Percentiles rank a stretch among this genome's conserved stretches.
Evolutionary conservation across 2,888 invertebrate species (phyloP).

Genomic region (Timema podura): DNA sequence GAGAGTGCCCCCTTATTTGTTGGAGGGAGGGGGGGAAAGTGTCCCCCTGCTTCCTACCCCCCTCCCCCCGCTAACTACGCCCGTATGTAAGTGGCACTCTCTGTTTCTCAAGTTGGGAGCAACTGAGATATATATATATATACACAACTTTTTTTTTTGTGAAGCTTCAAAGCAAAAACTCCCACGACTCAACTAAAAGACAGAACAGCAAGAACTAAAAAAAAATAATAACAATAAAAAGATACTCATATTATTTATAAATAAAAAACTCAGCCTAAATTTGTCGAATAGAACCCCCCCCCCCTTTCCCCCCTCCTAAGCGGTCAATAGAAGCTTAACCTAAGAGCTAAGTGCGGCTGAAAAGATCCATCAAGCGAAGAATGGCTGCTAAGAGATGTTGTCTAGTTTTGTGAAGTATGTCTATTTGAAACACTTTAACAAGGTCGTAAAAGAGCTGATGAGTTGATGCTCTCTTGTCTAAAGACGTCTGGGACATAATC

Average conservation of each 20-base stretch:
- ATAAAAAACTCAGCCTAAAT: not conserved
- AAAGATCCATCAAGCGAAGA: slow-evolving; percentile 10
- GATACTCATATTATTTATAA: slow-evolving; percentile 1
- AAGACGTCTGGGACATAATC: too few species aligned
- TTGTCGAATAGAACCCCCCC: not conserved
- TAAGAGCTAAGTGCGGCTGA: slow-evolving; percentile 4
- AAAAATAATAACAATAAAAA: not conserved
- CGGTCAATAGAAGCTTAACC: slow-evolving; percentile 3
- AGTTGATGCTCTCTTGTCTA: too few species aligned
- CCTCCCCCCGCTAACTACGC: not conserved
- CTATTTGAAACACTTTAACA: too few species aligned
- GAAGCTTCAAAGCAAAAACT: not conserved
- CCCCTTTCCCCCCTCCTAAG: not conserved
- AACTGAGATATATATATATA: not conserved
- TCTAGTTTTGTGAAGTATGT: too few species aligned
- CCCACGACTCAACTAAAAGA: not conserved
- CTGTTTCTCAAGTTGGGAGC: too few species aligned
- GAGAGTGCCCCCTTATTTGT: too few species aligned
- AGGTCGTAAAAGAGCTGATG: too few species aligned
- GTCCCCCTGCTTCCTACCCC: too few species aligned
- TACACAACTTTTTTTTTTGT: not conserved
- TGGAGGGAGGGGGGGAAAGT: too few species aligned
- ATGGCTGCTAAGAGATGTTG: too few species aligned
- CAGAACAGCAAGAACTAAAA: not conserved
- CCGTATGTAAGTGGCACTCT: not conserved